Evolutionary conservation across 2,888 invertebrate species (phyloP).

Genomic region (Candidula unifasciata): DNA sequence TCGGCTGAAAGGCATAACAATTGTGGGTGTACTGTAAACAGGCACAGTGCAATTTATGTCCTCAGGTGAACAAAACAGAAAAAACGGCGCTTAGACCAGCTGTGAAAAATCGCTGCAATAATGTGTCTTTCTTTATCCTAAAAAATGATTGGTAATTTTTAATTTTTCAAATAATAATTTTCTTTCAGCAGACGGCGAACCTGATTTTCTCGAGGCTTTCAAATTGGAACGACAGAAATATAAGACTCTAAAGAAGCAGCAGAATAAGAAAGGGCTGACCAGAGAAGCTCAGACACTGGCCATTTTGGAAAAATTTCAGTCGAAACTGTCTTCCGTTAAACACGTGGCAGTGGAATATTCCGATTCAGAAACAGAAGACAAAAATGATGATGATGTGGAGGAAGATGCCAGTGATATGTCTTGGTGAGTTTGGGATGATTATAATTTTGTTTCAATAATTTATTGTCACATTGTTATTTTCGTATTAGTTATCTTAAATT

Average conservation of each 20-base stretch:
- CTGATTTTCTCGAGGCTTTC: conserved; percentile 64
- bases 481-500: too few relatives aligned
- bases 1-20: too few relatives aligned
- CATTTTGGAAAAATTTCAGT: conserved; percentile 89
- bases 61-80: too few relatives aligned
- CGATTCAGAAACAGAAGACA: conserved; percentile 78
- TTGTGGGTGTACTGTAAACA: too few relatives aligned
- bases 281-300: conserved; percentile 83
- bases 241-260: conserved; percentile 66
- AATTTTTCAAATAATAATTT: too few relatives aligned
- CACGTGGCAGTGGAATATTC: conserved; percentile 77
- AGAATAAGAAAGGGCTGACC: conserved; percentile 65
- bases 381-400: conserved; percentile 77
- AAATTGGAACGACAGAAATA: conserved; percentile 73
- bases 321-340: conserved; percentile 85
- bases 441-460: not conserved
- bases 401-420: conserved; percentile 65
- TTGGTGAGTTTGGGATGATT: conserved; percentile 64
- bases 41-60: too few relatives aligned
- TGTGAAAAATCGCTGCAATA: too few relatives aligned
- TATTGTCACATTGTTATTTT: not conserved
- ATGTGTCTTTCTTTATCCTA: too few relatives aligned
- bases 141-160: too few relatives aligned
- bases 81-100: too few relatives aligned
- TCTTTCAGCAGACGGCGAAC: conserved; percentile 2